Percentiles rank a stretch among this genome's conserved stretches.
Conservation (phyloP, 2,888 invertebrate genomes). For the Drosophila nigritarsus region DNA sequence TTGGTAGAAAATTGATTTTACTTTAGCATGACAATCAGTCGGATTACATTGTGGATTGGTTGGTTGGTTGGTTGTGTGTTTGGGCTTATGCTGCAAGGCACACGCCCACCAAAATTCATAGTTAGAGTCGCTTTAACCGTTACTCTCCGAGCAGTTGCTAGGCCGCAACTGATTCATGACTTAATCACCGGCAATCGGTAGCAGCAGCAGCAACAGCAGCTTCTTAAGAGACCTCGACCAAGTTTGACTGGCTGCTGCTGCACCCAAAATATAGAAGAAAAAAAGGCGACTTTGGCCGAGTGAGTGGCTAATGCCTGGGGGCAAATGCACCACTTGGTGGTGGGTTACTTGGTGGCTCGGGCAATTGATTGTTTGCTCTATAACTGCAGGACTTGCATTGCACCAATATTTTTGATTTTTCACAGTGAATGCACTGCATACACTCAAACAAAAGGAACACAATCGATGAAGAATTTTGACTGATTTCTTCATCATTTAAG, state of each 20-base stretch:
- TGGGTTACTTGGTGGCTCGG: conserved; percentile 44
- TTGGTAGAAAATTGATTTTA: conserved; percentile 74
- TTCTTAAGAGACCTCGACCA: conserved; percentile 46
- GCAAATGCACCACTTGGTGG: conserved; percentile 57
- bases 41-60: conserved; percentile 47
- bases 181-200: conserved; percentile 79
- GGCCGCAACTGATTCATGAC: conserved; percentile 76
- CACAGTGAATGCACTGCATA: conserved; percentile 2
- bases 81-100: conserved; percentile 61
- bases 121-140: conserved; percentile 69
- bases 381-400: conserved; percentile 72
- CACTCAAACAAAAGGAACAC: not conserved
- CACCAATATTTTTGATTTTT: conserved; percentile 46
- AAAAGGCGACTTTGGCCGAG: conserved; percentile 59
- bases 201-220: conserved; percentile 48
- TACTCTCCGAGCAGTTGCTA: conserved; percentile 42
- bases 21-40: conserved; percentile 75
- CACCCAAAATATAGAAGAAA: conserved; percentile 60
- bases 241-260: conserved; percentile 43
- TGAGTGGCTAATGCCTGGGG: conserved; percentile 69
- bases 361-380: conserved; percentile 79
- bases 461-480: too few relatives aligned
- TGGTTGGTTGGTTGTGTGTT: conserved; percentile 15
- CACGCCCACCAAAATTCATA: conserved; percentile 77
- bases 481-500: not conserved